Conservation (phyloP, 2,888 invertebrate species). For the Sussaba pulchella region DNA sequence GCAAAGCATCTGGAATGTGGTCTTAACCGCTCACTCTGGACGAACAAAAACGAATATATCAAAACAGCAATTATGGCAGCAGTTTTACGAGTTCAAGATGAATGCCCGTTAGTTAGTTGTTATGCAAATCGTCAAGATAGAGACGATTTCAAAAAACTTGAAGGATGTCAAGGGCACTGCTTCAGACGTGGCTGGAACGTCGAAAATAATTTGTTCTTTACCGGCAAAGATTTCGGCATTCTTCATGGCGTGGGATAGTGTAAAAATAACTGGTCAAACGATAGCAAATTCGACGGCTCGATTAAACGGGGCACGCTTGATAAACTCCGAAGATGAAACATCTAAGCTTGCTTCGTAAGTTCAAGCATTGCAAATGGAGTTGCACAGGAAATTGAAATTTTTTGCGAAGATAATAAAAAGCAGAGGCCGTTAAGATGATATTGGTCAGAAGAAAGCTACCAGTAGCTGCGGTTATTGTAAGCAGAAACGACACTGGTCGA, state of each 20-base stretch:
- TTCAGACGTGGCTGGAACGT: background rate
- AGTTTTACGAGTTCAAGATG: constrained; percentile 15
- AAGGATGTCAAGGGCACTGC: constrained; percentile 13
- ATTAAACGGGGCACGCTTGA: background rate
- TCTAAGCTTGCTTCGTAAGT: constrained; percentile 20
- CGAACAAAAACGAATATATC: constrained; percentile 22
- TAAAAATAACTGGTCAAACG: constrained; percentile 9
- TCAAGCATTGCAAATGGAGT: constrained; percentile 12
- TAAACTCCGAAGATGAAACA: constrained; percentile 17
- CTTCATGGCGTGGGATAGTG: constrained; percentile 20
- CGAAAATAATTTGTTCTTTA: constrained; percentile 13
- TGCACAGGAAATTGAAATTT: background rate
- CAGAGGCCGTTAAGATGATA: background rate
- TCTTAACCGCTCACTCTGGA: constrained; percentile 3
- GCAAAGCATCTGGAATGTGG: constrained; percentile 15
- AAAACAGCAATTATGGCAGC: constrained; percentile 21
- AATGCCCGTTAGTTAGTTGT: constrained; percentile 13
- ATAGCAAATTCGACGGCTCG: constrained; percentile 23
- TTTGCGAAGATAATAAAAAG: constrained; percentile 4
- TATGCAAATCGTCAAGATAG: constrained; percentile 21
- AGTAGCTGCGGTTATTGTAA: constrained; percentile 24
- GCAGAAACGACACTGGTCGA: constrained; percentile 21
- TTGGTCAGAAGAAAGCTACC: constrained; percentile 6
- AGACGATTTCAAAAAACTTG: constrained; percentile 12
- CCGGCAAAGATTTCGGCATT: constrained; percentile 8